These are phyloP conservation scores for Odontomyia ornata DNA, from an alignment of 2,888 invertebrate genomes.

Conservation along the genomic window DNA sequence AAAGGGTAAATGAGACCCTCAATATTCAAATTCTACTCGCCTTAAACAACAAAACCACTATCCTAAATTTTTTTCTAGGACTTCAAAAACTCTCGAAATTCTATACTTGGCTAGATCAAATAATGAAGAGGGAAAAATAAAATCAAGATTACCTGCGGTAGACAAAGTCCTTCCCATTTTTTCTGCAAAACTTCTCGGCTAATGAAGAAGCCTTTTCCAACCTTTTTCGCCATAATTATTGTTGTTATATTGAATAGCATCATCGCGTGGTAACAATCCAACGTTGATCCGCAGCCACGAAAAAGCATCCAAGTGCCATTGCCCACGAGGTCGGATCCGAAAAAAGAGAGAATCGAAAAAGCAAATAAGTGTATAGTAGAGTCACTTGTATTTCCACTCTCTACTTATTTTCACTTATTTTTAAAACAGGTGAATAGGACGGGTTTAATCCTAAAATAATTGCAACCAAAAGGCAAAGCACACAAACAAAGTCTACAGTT, in stretches of 20 bases:
- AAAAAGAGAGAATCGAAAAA: slow-evolving; percentile 21
- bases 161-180: slow-evolving; percentile 57
- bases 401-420: neutral
- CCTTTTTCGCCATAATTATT: slow-evolving; percentile 47
- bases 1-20: neutral
- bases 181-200: slow-evolving; percentile 60
- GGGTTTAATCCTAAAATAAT: slow-evolving; percentile 43
- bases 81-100: too few species aligned
- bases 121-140: slow-evolving; percentile 26
- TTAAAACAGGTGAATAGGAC: slow-evolving; percentile 17
- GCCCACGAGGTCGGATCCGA: neutral
- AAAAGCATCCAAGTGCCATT: neutral
- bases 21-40: neutral
- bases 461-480: slow-evolving; percentile 6
- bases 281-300: neutral
- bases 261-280: neutral
- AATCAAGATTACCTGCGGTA: slow-evolving; percentile 54
- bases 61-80: too few species aligned
- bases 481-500: slow-evolving; percentile 17
- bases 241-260: neutral
- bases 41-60: too few species aligned
- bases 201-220: slow-evolving; percentile 57
- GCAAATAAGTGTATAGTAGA: neutral
- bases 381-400: neutral
- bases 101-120: too few species aligned